A percentile compares a stretch with the other conserved stretches of the same genome.
phyloP scores from a whole-genome alignment of 2,113 vertebrate genomes.

The Corythaixoides concolor region DNA sequence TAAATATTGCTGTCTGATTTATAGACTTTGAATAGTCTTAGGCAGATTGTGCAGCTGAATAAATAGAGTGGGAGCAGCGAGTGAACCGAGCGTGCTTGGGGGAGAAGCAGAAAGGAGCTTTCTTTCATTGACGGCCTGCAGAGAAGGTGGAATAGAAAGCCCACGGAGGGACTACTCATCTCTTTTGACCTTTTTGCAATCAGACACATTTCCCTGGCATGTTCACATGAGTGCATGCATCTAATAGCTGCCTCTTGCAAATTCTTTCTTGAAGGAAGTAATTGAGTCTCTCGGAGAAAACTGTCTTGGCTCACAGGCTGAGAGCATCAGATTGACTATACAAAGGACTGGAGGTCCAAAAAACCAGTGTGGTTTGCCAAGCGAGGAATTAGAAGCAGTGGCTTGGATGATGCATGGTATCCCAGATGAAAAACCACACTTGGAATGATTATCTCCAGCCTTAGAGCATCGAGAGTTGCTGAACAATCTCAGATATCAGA shows the following conservation, averaged over 20 bases:
- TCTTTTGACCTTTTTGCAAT: background rate
- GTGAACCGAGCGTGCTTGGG: background rate
- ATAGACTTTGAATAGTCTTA: background rate
- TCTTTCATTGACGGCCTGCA: background rate
- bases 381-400: background rate
- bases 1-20: background rate
- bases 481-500: background rate
- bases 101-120: background rate
- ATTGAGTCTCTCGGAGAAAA: background rate
- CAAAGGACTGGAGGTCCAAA: background rate
- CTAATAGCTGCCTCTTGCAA: constrained; percentile 8
- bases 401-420: background rate
- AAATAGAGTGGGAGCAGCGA: background rate
- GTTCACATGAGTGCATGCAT: background rate
- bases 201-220: background rate
- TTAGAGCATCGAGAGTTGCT: background rate
- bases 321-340: background rate
- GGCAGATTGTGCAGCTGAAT: background rate
- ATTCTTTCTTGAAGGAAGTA: background rate
- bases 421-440: background rate
- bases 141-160: background rate
- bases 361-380: background rate
- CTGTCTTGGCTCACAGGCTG: background rate
- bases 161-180: background rate
- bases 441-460: background rate